A percentile compares a stretch with the other conserved stretches of the same genome.
Conservation (phyloP, 2,797 vertebrate genomes). For the Pteronotus mesoamericanus region DNA sequence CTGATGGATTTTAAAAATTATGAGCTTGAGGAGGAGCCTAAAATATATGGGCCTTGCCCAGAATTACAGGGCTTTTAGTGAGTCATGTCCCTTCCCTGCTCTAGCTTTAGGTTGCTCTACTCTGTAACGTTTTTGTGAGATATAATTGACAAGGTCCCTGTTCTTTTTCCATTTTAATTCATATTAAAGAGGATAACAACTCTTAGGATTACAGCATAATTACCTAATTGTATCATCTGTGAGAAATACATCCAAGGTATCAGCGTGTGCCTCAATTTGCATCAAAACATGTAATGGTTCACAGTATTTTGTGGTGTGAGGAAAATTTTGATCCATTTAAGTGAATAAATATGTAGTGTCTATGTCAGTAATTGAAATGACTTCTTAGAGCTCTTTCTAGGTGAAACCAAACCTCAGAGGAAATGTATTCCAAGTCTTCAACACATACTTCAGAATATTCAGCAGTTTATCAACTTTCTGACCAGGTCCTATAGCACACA, state of each 20-base stretch:
- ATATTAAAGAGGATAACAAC: not conserved
- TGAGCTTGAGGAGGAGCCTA: slow-evolving; percentile 36
- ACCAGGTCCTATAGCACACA: not conserved
- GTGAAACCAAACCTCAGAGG: not conserved
- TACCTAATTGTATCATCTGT: not conserved
- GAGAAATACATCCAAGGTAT: not conserved
- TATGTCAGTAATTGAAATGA: not conserved
- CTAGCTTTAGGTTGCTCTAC: slow-evolving; percentile 14
- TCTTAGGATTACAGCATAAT: not conserved
- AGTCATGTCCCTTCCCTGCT: slow-evolving; percentile 10
- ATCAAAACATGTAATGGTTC: not conserved
- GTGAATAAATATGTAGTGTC: not conserved
- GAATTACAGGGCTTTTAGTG: slow-evolving; percentile 46
- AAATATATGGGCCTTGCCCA: slow-evolving; percentile 23
- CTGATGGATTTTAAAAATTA: slow-evolving; percentile 1
- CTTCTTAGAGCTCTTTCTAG: slow-evolving; percentile 22
- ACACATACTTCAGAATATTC: not conserved
- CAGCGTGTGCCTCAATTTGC: not conserved
- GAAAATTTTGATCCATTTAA: not conserved
- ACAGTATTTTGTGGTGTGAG: not conserved
- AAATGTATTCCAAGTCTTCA: not conserved
- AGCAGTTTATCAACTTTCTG: not conserved
- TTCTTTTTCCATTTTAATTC: slow-evolving; percentile 45
- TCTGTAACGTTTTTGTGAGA: slow-evolving; percentile 51
- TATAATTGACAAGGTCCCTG: slow-evolving; percentile 55